These are phyloP conservation scores for Drosophila ercepeae DNA, from an alignment of 1,140 invertebrate species.

Conservation along the genomic window DNA sequence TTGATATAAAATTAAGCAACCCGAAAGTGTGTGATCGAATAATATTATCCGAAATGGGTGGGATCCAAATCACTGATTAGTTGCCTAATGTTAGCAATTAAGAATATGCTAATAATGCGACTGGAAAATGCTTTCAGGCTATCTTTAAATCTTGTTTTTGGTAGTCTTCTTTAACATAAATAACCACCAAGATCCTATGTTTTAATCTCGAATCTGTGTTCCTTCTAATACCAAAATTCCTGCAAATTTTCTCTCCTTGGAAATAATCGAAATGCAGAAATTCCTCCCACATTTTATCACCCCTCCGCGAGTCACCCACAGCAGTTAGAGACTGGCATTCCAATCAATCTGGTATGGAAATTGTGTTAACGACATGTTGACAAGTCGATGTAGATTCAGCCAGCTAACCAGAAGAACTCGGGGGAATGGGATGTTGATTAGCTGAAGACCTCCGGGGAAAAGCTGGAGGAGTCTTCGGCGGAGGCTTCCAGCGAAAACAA, in stretches of 20 bases:
- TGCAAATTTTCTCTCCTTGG: not conserved
- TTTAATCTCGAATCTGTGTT: no score
- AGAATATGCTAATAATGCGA: constrained; percentile 16
- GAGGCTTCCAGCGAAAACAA: constrained; percentile 30
- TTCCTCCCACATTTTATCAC: not conserved
- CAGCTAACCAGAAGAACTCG: constrained; percentile 38
- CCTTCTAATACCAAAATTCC: not conserved
- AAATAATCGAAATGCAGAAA: not conserved
- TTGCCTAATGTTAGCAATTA: constrained; percentile 40
- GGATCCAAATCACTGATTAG: constrained; percentile 44
- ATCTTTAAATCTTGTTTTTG: no score
- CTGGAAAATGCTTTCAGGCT: not conserved
- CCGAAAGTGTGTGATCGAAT: constrained; percentile 26
- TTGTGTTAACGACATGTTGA: constrained; percentile 76
- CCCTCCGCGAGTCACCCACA: not conserved
- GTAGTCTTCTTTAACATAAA: no score
- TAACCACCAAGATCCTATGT: no score
- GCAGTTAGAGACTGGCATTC: constrained; percentile 27
- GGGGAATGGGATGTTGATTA: constrained; percentile 59
- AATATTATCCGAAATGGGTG: constrained; percentile 42
- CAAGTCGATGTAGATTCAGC: constrained; percentile 59
- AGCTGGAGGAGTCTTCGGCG: constrained; percentile 20
- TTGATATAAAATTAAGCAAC: constrained; percentile 58
- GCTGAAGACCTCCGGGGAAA: constrained; percentile 34
- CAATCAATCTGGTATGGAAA: constrained; percentile 61